These are phyloP conservation scores for Drosophila mimetica DNA, from an alignment of 2,888 invertebrate species.

Conservation along the genomic window DNA sequence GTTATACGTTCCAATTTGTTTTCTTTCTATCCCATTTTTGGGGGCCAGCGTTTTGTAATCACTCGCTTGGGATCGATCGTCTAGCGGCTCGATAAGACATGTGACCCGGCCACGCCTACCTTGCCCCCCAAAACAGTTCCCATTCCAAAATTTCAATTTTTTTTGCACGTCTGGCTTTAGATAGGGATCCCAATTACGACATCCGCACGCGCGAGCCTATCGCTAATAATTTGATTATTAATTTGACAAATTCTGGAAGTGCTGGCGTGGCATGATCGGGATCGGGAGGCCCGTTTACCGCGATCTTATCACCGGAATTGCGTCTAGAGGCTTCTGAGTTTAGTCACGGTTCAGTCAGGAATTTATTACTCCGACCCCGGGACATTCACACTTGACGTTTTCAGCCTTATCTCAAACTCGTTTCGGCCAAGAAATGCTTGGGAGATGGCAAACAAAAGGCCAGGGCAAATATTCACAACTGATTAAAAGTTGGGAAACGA, in stretches of 20 bases:
- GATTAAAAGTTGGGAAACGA: slow-evolving; percentile 37
- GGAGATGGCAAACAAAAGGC: slow-evolving; percentile 49
- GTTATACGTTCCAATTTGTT: slow-evolving; percentile 42
- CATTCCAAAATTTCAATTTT: slow-evolving; percentile 21
- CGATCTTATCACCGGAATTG: slow-evolving; percentile 3
- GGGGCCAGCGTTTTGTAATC: slow-evolving; percentile 44
- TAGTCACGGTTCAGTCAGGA: slow-evolving; percentile 22
- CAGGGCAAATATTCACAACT: slow-evolving; percentile 43
- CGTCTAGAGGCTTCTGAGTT: slow-evolving; percentile 14
- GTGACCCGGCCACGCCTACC: slow-evolving; percentile 63
- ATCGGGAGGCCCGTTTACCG: slow-evolving; percentile 15
- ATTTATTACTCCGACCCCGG: slow-evolving; percentile 32
- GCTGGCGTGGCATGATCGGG: slow-evolving; percentile 36
- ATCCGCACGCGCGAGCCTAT: slow-evolving; percentile 55
- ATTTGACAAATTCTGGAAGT: slow-evolving; percentile 25
- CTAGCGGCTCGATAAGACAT: slow-evolving; percentile 66
- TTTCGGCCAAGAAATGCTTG: slow-evolving; percentile 23
- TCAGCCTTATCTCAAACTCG: slow-evolving; percentile 4
- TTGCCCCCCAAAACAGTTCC: slow-evolving; percentile 13
- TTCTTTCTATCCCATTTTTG: slow-evolving; percentile 6
- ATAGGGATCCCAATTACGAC: slow-evolving; percentile 42
- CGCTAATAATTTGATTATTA: slow-evolving; percentile 46
- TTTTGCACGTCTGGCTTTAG: slow-evolving; percentile 43
- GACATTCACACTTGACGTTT: slow-evolving; percentile 33
- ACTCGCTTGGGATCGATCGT: slow-evolving; percentile 23